Percentiles rank a stretch among this genome's conserved stretches.
Evolutionary conservation across 1,140 invertebrate species (phyloP).

Genomic region (Helicoverpa zea): DNA sequence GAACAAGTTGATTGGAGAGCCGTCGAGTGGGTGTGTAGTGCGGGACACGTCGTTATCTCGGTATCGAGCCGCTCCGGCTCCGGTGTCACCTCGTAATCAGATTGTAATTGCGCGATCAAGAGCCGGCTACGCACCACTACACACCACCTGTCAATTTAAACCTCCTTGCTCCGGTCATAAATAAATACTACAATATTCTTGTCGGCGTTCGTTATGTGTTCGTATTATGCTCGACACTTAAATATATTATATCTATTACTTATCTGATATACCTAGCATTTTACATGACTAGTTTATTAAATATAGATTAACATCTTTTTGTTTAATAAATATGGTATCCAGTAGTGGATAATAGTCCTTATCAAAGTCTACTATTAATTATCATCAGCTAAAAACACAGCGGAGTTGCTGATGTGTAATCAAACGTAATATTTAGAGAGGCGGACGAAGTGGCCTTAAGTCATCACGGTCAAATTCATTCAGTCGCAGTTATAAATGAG

Average conservation of each 20-base stretch:
- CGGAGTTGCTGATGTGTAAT: constrained; percentile 12
- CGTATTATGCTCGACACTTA: background rate
- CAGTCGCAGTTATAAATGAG: constrained; percentile 20
- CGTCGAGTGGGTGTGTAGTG: constrained; percentile 73
- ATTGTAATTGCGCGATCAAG: constrained; percentile 74
- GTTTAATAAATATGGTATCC: too few relatives aligned
- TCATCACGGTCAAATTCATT: constrained; percentile 27
- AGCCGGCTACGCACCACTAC: constrained; percentile 61
- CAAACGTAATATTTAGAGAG: constrained; percentile 26
- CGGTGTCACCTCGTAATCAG: constrained; percentile 72
- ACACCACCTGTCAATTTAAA: constrained; percentile 65
- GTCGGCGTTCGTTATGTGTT: constrained; percentile 29
- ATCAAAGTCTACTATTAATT: background rate
- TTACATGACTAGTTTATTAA: background rate
- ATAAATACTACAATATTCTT: constrained; percentile 41
- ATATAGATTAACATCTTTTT: background rate
- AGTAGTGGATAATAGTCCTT: too few relatives aligned
- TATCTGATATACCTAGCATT: background rate
- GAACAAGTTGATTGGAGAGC: constrained; percentile 74
- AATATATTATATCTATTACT: background rate
- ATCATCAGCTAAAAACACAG: background rate
- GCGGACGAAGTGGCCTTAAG: constrained; percentile 10
- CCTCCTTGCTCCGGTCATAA: constrained; percentile 46
- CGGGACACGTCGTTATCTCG: constrained; percentile 77
- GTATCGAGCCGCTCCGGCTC: constrained; percentile 56